Conservation (phyloP, 2,888 invertebrate genomes). For the Ophraella communa region DNA sequence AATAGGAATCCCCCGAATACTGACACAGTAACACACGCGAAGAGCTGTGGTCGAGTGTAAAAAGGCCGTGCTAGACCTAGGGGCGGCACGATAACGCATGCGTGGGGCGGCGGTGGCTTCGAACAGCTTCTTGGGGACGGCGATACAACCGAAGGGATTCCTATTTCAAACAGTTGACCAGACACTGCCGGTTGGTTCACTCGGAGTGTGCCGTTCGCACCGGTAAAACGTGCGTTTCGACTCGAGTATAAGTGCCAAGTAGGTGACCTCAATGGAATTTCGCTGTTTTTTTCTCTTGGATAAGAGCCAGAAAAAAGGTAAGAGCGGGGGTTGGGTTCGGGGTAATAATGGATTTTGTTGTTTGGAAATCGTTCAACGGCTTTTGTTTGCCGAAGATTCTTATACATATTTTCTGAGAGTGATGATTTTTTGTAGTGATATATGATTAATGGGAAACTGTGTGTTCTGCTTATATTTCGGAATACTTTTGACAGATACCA, state of each 20-base stretch:
- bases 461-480: not conserved
- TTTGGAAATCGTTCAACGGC: conserved; percentile 2
- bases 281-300: conserved; percentile 28
- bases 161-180: conserved; percentile 23
- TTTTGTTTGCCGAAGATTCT: conserved; percentile 5
- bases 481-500: not conserved
- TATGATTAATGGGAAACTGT: conserved; percentile 14
- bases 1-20: conserved; percentile 2
- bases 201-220: not conserved
- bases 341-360: conserved; percentile 12
- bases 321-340: conserved; percentile 13
- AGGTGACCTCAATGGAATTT: conserved; percentile 38
- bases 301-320: conserved; percentile 33
- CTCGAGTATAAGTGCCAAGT: conserved; percentile 29
- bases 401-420: not conserved
- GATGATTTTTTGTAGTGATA: not conserved
- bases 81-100: conserved; percentile 29
- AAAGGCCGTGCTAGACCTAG: conserved; percentile 36
- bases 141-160: conserved; percentile 8
- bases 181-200: conserved; percentile 4
- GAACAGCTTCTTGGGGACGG: conserved; percentile 16
- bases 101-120: conserved; percentile 29
- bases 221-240: conserved; percentile 18
- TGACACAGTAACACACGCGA: conserved; percentile 21
- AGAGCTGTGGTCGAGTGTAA: conserved; percentile 18